Percentiles rank a stretch among this genome's conserved stretches.
Evolutionary conservation across 2,888 invertebrate genomes (phyloP).

Genomic region (Clepsis dumicolana): DNA sequence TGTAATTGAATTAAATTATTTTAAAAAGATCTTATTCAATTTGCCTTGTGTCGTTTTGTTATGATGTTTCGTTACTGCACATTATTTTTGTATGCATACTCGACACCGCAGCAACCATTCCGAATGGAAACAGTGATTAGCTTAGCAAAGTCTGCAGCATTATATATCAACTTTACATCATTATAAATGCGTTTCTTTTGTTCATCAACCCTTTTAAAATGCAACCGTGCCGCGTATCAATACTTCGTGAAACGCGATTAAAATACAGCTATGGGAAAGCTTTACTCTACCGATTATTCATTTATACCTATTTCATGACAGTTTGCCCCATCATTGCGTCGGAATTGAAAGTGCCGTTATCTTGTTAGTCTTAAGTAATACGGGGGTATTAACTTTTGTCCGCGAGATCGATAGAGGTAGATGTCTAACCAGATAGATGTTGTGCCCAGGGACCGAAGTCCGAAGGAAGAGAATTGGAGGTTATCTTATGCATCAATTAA

Average conservation of each 20-base stretch:
- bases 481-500: no score
- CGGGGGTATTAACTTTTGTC: no score
- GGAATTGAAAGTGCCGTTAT: no score
- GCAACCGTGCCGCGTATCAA: background rate
- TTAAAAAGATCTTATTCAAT: background rate
- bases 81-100: background rate
- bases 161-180: slow-evolving; percentile 14
- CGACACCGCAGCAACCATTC: slow-evolving; percentile 25
- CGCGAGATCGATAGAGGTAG: no score
- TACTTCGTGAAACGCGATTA: background rate
- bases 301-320: no score
- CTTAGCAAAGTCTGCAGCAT: slow-evolving; percentile 29
- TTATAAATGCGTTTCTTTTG: background rate
- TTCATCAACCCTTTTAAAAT: background rate
- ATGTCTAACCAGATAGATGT: no score
- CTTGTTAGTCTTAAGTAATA: no score
- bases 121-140: slow-evolving; percentile 35
- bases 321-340: no score
- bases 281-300: no score
- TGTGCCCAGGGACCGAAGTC: no score
- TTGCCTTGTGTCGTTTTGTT: background rate
- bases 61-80: slow-evolving; percentile 1
- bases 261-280: background rate
- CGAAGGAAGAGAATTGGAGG: no score
- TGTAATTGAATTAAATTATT: no score